A percentile compares a stretch with the other conserved stretches of the same genome.
These are phyloP conservation scores for Axinella damicornis DNA, from an alignment of 37 sponge, comb jelly and placozoan genomes.

Conservation along the genomic window DNA sequence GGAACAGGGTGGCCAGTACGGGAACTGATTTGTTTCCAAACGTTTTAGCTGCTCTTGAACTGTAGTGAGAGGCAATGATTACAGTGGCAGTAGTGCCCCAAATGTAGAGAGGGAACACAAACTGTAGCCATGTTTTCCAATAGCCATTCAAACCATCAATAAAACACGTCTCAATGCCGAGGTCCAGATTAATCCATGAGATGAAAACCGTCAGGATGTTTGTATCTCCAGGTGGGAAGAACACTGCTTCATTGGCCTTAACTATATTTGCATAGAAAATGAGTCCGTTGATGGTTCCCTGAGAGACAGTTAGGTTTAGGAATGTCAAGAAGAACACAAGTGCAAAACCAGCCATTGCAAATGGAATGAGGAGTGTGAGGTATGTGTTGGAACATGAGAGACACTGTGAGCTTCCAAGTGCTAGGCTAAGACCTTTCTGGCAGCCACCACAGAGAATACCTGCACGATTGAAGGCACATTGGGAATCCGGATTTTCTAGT, in stretches of 20 bases:
- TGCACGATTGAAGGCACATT: slow-evolving; percentile 4
- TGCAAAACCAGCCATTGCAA: not conserved
- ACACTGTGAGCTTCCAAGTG: slow-evolving; percentile 1
- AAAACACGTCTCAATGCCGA: slow-evolving; percentile 45
- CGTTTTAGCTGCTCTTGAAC: not conserved
- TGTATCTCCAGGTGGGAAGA: not conserved
- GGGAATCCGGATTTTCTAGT: not conserved
- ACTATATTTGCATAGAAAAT: slow-evolving; percentile 16
- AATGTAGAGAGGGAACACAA: slow-evolving; percentile 32
- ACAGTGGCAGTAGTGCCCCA: slow-evolving; percentile 4
- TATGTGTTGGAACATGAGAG: not conserved
- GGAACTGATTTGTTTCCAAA: slow-evolving; percentile 19
- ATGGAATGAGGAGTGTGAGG: not conserved
- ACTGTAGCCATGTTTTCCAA: slow-evolving; percentile 50
- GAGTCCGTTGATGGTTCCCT: not conserved
- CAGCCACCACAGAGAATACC: slow-evolving; percentile 14
- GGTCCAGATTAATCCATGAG: slow-evolving; percentile 54
- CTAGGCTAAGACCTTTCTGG: not conserved
- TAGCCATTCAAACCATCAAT: slow-evolving; percentile 31
- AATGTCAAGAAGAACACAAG: not conserved
- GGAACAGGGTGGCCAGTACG: slow-evolving; percentile 26
- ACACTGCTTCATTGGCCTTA: not conserved
- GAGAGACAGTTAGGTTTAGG: slow-evolving; percentile 1
- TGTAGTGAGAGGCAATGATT: not conserved
- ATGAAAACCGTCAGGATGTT: slow-evolving; percentile 8